Percentiles rank a stretch among this genome's conserved stretches.
Conservation (phyloP, 2,888 invertebrate species). For the Caenorhabditis doughertyi region DNA sequence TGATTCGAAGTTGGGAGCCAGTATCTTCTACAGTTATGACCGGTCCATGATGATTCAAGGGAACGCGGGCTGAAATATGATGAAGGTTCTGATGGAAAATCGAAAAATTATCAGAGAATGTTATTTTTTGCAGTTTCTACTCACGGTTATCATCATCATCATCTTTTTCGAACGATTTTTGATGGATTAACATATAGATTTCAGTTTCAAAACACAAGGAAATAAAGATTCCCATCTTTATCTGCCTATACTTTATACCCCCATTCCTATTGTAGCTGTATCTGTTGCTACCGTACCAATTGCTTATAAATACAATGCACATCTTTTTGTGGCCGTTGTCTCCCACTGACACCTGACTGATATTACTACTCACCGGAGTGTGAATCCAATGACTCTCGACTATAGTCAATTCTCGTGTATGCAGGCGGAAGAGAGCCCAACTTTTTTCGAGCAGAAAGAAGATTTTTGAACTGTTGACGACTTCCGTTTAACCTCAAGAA, state of each 20-base stretch:
- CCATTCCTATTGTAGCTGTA: constrained; percentile 11
- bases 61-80: constrained; percentile 28
- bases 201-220: background rate
- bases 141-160: background rate
- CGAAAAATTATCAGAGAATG: too few species aligned
- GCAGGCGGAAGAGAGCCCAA: constrained; percentile 81
- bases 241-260: constrained; percentile 18
- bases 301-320: background rate
- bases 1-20: constrained; percentile 74
- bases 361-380: constrained; percentile 67
- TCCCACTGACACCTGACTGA: constrained; percentile 10
- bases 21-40: constrained; percentile 80
- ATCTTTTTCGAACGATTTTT: constrained; percentile 17
- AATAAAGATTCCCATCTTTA: background rate
- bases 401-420: constrained; percentile 81
- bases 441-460: constrained; percentile 81
- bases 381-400: constrained; percentile 80
- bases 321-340: constrained; percentile 8
- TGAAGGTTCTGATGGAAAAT: too few species aligned
- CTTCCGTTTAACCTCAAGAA: constrained; percentile 81
- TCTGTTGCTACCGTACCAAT: constrained; percentile 10
- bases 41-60: constrained; percentile 72
- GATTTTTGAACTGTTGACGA: constrained; percentile 81
- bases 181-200: constrained; percentile 11
- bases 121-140: too few species aligned